Conservation (phyloP, 2,113 vertebrate species). For the Thomomys bottae region DNA sequence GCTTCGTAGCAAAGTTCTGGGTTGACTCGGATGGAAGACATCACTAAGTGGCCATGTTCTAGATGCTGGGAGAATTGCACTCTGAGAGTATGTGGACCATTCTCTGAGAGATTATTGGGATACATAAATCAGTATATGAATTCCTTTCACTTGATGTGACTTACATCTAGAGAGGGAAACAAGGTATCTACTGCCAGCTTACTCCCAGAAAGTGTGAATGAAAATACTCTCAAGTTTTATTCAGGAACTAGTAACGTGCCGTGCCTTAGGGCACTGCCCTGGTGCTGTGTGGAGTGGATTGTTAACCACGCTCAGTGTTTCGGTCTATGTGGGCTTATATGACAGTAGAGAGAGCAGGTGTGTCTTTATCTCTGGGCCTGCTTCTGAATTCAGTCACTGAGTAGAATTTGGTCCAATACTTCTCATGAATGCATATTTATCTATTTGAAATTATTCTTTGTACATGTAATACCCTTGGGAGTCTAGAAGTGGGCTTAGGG, state of each 20-base stretch:
- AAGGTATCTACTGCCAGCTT: not conserved
- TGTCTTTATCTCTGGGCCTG: not conserved
- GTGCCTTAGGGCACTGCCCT: fast-evolving
- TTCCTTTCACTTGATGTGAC: not conserved
- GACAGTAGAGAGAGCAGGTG: not conserved
- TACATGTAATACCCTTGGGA: not conserved
- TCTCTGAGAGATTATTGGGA: not conserved
- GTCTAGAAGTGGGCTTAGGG: not conserved
- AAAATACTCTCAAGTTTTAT: not conserved
- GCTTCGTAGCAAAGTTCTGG: not conserved
- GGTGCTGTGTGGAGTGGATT: not conserved
- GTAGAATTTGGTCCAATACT: not conserved
- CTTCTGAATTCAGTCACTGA: not conserved
- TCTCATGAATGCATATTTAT: not conserved
- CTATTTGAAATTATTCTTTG: slow-evolving; percentile 4
- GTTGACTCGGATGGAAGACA: not conserved
- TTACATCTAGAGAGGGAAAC: slow-evolving; percentile 13
- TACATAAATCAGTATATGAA: not conserved
- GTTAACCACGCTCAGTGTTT: too few relatives aligned
- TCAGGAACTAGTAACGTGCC: fast-evolving
- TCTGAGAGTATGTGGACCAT: not conserved
- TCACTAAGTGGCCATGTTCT: not conserved
- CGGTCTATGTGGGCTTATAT: not conserved
- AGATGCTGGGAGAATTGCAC: not conserved
- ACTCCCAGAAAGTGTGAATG: not conserved